Percentiles rank a stretch among this genome's conserved stretches.
Conservation (phyloP, 2,888 invertebrate genomes). For the Drosophila emarginata region DNA sequence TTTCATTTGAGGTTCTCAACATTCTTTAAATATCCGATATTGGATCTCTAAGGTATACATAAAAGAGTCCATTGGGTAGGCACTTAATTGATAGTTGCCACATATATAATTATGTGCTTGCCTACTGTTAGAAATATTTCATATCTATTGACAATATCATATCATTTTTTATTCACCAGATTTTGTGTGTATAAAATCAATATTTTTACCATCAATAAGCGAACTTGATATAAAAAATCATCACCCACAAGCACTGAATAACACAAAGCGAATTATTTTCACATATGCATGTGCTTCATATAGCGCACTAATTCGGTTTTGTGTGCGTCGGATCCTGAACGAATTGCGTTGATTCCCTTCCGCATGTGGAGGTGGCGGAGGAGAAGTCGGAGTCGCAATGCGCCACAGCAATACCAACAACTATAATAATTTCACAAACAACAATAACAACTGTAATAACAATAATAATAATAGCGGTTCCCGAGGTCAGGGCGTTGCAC, state of each 20-base stretch:
- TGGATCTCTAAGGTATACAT: too few species aligned
- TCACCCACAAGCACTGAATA: constrained; percentile 22
- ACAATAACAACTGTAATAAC: constrained; percentile 39
- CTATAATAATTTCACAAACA: constrained; percentile 31
- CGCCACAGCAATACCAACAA: constrained; percentile 46
- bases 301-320: not conserved
- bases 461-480: constrained; percentile 19
- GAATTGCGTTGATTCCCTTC: constrained; percentile 16
- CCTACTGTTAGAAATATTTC: constrained; percentile 10
- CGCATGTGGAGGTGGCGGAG: not conserved
- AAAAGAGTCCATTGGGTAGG: too few species aligned
- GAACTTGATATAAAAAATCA: constrained; percentile 21
- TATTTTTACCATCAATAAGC: constrained; percentile 34
- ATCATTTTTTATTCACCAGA: constrained; percentile 33
- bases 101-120: not conserved
- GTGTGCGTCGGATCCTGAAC: constrained; percentile 14
- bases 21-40: too few species aligned
- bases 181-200: constrained; percentile 14
- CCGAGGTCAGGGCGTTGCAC: constrained; percentile 25
- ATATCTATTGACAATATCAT: constrained; percentile 24
- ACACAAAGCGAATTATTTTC: constrained; percentile 15
- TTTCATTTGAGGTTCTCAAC: too few species aligned
- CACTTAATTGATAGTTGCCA: not conserved
- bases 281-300: not conserved
- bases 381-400: constrained; percentile 39